Base-by-base conservation (phyloP, 2,888 invertebrate genomes). In the Aleiodes leptofemur region DNA sequence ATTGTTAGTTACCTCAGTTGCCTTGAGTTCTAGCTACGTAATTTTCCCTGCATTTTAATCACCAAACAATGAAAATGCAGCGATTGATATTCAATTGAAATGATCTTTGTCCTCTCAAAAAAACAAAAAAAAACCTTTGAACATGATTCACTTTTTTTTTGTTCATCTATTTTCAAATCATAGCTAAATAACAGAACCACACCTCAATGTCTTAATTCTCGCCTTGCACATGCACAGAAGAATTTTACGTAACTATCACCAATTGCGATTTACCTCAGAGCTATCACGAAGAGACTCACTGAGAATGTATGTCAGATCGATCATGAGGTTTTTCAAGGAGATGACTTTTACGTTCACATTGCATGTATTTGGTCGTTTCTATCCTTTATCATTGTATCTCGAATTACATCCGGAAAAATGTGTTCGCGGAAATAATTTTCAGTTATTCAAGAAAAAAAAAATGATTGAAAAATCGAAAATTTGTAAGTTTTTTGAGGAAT, bases 261-360 rank as follows among this genome's bases (percentile, higher is more conserved):
- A 57, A 75, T 68, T 50, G 55, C 71, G 48, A 74, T 74, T 75
- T 75, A 75, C 75, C 75, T 68, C 68, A 23, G 43, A 69, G 66
- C 43, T 57, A 38, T 71, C 71, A 75, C 68, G 68, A 70, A 66
- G 66, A 66, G 29, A 71, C 51, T 57, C 56, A 78, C 34, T 13
- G 81, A 76, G 83, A 84, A 82, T 82, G 83, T 82, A 76, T 81
- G 81, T 80, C 82, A 82, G 82, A 82, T 81, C 79, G 80, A 79
- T 79, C 79, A 79, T 83, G 82, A 80, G 81, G 79, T 83, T 64
- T 64, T 84, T 84, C 84, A 82, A 84, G 82, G 82, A 83, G 83
- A 84, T 82, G 80, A 79, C 80, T 82, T 68, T 77, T 76, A 29
- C 31, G 13, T 34, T 59, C 61, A 51, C 50, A 38, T 48, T 57